A percentile compares a stretch with the other conserved stretches of the same genome.
These are phyloP conservation scores for Yponomeuta cagnagella DNA, from an alignment of 2,888 invertebrate genomes.

Conservation along the genomic window DNA sequence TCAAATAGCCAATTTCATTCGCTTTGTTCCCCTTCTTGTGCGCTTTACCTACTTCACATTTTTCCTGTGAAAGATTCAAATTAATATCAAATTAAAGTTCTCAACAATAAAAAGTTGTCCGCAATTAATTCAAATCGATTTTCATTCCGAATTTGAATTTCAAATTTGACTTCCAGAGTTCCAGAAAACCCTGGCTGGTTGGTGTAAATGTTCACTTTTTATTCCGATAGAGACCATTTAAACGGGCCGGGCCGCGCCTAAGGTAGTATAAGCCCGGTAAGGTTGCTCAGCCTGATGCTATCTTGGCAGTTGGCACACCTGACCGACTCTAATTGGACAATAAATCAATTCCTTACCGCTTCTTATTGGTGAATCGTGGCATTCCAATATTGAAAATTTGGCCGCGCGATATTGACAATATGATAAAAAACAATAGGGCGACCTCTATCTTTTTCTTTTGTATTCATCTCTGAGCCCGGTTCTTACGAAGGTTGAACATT, in stretches of 20 bases:
- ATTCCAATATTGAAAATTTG: constrained; percentile 77
- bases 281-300: constrained; percentile 73
- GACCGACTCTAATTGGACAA: constrained; percentile 77
- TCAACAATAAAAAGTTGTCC: constrained; percentile 46
- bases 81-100: constrained; percentile 66
- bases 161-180: constrained; percentile 52
- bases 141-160: constrained; percentile 71
- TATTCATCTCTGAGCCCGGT: constrained; percentile 69
- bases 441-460: constrained; percentile 70
- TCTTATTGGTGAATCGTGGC: constrained; percentile 75
- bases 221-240: constrained; percentile 73
- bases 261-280: constrained; percentile 53
- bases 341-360: constrained; percentile 76
- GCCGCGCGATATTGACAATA: constrained; percentile 75
- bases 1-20: not conserved
- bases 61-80: constrained; percentile 30
- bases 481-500: constrained; percentile 69
- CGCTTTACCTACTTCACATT: not conserved
- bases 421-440: constrained; percentile 71
- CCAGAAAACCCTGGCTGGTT: constrained; percentile 57
- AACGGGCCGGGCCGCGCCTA: constrained; percentile 59
- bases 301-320: constrained; percentile 77
- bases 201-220: constrained; percentile 72
- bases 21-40: not conserved
- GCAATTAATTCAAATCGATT: constrained; percentile 73